Evolutionary conservation across 2,797 vertebrate species (phyloP).

Genomic region (Decapterus maruadsi): DNA sequence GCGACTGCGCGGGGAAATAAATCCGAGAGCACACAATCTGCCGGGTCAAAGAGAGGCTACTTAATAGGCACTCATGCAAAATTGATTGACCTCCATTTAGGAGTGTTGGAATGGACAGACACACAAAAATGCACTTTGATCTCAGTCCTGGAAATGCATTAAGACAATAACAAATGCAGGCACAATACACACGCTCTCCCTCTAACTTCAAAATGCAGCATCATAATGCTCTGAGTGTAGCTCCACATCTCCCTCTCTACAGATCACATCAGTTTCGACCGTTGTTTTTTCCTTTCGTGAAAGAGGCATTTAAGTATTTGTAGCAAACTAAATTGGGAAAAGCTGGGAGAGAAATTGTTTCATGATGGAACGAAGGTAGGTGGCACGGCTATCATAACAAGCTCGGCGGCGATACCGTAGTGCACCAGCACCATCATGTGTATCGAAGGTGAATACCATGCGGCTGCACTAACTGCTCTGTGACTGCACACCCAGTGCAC

Average conservation of each 20-base stretch:
- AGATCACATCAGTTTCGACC: conserved; percentile 54
- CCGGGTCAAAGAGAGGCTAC: conserved; percentile 43
- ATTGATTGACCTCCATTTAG: conserved; percentile 71
- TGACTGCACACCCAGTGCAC: accelerated
- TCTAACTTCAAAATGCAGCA: conserved; percentile 26
- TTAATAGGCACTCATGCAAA: conserved; percentile 69
- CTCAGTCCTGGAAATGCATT: conserved; percentile 53
- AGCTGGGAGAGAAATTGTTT: conserved; percentile 62
- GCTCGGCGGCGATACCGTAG: background rate
- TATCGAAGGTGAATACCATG: conserved; percentile 40
- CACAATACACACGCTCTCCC: conserved; percentile 10
- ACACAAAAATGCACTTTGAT: conserved; percentile 10
- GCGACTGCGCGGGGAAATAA: background rate
- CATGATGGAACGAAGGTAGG: conserved; percentile 66
- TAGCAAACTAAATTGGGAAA: conserved; percentile 61
- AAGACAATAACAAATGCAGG: conserved; percentile 32
- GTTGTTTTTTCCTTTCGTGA: conserved; percentile 39
- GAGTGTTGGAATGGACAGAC: conserved; percentile 46
- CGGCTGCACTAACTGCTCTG: background rate
- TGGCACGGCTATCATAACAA: conserved; percentile 58
- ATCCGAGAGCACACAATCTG: conserved; percentile 1
- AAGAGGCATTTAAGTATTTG: conserved; percentile 65
- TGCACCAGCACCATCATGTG: conserved; percentile 80
- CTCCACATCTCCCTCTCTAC: conserved; percentile 23
- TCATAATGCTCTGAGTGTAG: conserved; percentile 10